Conservation (phyloP, 1,140 invertebrate species). For the Anagrus nilaparvatae region DNA sequence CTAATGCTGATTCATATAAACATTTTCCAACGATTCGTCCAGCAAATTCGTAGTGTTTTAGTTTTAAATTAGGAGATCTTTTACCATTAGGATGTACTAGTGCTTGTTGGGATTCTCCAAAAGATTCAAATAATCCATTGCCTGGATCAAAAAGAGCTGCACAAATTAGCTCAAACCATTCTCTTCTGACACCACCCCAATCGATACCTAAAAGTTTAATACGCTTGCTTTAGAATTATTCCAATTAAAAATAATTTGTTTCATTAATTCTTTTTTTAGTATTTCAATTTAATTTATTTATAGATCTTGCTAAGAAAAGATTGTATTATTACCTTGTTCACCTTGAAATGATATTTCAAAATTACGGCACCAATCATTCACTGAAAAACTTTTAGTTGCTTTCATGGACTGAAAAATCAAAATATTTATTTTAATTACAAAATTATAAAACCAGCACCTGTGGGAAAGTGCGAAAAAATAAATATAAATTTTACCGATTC, state of each 20-base stretch:
- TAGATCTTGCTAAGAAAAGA: constrained; percentile 1
- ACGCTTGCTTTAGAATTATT: constrained; percentile 4
- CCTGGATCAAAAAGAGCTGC: constrained; percentile 75
- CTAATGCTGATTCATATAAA: constrained; percentile 82
- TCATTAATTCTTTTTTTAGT: not conserved
- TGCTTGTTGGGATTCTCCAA: constrained; percentile 74
- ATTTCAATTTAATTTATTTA: not conserved
- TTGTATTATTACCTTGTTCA: constrained; percentile 72
- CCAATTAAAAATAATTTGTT: constrained; percentile 7
- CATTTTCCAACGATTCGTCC: constrained; percentile 91
- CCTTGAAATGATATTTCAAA: constrained; percentile 87
- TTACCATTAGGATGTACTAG: constrained; percentile 83
- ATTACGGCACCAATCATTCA: constrained; percentile 84
- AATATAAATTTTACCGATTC: constrained; percentile 51
- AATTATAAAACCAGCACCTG: not conserved
- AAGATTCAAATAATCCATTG: constrained; percentile 72
- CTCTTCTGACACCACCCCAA: constrained; percentile 84
- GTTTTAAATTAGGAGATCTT: constrained; percentile 64
- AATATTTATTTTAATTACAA: not conserved
- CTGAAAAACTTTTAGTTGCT: constrained; percentile 68
- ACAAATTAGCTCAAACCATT: constrained; percentile 90
- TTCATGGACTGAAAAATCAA: constrained; percentile 55
- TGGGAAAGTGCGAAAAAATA: no score
- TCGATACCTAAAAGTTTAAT: constrained; percentile 59
- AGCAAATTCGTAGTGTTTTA: constrained; percentile 89